Percentiles rank a stretch among this genome's conserved stretches.
phyloP scores from a whole-genome alignment of 2,113 vertebrate species.

The Aix galericulata region DNA sequence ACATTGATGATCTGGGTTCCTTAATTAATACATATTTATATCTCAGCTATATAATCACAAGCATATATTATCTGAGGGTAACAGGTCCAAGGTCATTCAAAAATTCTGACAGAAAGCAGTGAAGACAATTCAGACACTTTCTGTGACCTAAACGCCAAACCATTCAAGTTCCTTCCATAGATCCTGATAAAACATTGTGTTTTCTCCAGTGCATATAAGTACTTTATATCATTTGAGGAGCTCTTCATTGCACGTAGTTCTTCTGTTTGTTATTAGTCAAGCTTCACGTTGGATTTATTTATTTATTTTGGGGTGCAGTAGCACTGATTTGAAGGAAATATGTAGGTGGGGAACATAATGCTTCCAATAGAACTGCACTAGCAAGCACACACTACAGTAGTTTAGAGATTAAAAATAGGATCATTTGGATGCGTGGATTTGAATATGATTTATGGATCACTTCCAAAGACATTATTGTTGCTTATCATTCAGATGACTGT shows the following conservation, averaged over 20 bases:
- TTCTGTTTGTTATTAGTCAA: constrained; percentile 23
- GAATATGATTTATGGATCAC: constrained; percentile 77
- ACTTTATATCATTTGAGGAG: background rate
- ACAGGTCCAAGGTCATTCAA: background rate
- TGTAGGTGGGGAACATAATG: constrained; percentile 62
- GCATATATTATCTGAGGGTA: background rate
- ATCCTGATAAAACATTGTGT: background rate
- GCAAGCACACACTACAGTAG: constrained; percentile 47
- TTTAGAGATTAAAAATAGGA: constrained; percentile 74
- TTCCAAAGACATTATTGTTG: constrained; percentile 69
- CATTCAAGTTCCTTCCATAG: background rate
- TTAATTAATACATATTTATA: background rate
- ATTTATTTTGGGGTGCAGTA: background rate
- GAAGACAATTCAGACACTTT: background rate
- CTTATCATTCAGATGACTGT: constrained; percentile 69
- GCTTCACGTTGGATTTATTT: constrained; percentile 2
- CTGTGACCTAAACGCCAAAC: background rate
- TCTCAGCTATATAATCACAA: background rate
- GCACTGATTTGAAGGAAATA: constrained; percentile 60
- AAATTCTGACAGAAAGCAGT: background rate
- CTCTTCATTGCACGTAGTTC: background rate
- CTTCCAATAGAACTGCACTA: constrained; percentile 51
- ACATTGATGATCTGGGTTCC: background rate
- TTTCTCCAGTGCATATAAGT: background rate
- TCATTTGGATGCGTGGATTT: constrained; percentile 68